Conservation (phyloP, 2,888 invertebrate genomes). For the Noctuana brunneofusca region DNA sequence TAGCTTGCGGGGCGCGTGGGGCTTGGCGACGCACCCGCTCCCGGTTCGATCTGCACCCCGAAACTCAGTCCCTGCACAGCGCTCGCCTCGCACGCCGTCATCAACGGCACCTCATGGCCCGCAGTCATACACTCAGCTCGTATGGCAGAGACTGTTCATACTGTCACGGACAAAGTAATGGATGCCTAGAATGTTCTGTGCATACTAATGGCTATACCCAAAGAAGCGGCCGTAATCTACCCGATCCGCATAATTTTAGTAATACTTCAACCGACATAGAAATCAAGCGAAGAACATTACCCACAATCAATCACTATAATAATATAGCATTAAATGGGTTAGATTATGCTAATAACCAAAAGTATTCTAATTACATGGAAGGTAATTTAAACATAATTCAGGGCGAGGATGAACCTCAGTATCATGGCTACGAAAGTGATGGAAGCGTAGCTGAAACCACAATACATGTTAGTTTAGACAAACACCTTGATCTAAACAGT, state of each 20-base stretch:
- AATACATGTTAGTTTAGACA: constrained; percentile 72
- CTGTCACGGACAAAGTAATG: constrained; percentile 61
- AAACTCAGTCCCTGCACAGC: constrained; percentile 40
- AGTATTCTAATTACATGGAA: constrained; percentile 33
- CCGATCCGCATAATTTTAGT: constrained; percentile 19
- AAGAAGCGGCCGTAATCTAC: constrained; percentile 38
- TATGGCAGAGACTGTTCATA: constrained; percentile 51
- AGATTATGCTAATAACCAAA: constrained; percentile 31
- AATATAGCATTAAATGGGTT: constrained; percentile 25
- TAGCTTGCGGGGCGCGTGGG: constrained; percentile 52
- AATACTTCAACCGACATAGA: constrained; percentile 37
- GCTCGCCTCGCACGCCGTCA: constrained; percentile 52
- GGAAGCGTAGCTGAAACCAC: constrained; percentile 70
- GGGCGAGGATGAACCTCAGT: constrained; percentile 52
- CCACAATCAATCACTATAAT: constrained; percentile 25
- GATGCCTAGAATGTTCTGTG: constrained; percentile 62
- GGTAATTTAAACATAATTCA: constrained; percentile 31
- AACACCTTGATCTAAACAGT: constrained; percentile 47
- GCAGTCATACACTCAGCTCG: constrained; percentile 66
- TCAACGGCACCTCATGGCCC: constrained; percentile 55
- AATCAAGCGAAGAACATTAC: constrained; percentile 26
- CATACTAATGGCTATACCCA: constrained; percentile 44
- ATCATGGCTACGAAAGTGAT: constrained; percentile 81
- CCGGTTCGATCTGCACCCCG: constrained; percentile 40
- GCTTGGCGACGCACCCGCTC: constrained; percentile 50